phyloP scores from a whole-genome alignment of 1,140 invertebrate genomes.

The Saccostrea glomerata region DNA sequence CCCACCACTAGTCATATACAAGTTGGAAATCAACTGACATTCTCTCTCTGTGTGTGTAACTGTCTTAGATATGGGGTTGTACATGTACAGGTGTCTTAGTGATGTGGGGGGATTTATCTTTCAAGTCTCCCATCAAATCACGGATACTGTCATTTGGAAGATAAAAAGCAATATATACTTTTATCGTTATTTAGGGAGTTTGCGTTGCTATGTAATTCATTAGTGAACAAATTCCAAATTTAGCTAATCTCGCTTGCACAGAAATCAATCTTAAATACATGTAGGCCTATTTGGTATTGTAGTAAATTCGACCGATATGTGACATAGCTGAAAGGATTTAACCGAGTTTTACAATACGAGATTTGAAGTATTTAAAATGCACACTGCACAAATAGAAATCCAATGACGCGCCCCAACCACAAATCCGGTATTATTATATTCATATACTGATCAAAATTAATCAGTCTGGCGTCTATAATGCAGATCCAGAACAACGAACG shows the following conservation, averaged over 20 bases:
- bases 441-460: neutral
- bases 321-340: neutral
- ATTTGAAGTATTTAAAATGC: neutral
- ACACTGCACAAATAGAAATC: neutral
- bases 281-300: neutral
- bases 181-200: neutral
- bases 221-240: neutral
- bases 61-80: too few relatives aligned
- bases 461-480: neutral
- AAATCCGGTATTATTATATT: neutral
- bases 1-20: too few relatives aligned
- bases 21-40: too few relatives aligned
- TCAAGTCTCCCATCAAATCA: too few relatives aligned
- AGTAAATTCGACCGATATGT: neutral
- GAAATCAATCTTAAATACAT: neutral
- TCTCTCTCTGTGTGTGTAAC: too few relatives aligned
- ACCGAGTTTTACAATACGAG: neutral
- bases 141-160: too few relatives aligned
- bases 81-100: too few relatives aligned
- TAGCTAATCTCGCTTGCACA: neutral
- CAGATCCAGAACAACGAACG: neutral
- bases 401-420: neutral
- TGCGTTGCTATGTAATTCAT: slow-evolving; percentile 2
- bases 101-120: too few relatives aligned
- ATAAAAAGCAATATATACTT: too few relatives aligned